Evolutionary conservation across 2,797 vertebrate species (phyloP).

Genomic region (Xiphorhynchus erythropygius): DNA sequence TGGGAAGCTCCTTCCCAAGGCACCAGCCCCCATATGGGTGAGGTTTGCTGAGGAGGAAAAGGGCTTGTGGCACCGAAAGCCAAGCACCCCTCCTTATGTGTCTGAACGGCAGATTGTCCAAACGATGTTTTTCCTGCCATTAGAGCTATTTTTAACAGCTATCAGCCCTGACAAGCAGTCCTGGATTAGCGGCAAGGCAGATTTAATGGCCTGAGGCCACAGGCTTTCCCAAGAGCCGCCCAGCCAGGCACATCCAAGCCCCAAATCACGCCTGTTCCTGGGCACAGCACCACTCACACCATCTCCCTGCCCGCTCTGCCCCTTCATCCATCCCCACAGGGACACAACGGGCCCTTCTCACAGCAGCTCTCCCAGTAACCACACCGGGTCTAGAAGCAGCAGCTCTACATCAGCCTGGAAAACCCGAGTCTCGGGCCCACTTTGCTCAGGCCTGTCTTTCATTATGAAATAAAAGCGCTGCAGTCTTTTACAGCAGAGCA

Average conservation of each 20-base stretch:
- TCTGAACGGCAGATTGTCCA: neutral
- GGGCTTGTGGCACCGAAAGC: neutral
- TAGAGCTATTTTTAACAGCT: constrained; percentile 47
- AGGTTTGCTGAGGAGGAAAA: neutral
- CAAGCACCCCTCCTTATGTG: accelerated
- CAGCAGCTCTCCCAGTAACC: neutral
- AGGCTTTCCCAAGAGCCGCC: neutral
- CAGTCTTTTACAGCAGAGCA: neutral
- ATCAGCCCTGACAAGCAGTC: neutral
- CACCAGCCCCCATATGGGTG: accelerated
- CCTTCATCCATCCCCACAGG: neutral
- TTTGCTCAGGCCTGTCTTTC: neutral
- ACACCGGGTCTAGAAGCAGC: neutral
- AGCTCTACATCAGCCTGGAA: neutral
- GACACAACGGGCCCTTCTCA: accelerated
- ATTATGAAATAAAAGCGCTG: neutral
- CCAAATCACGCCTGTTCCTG: neutral
- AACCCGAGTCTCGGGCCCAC: neutral
- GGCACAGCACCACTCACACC: neutral
- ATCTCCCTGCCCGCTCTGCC: neutral
- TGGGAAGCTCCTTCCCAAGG: neutral
- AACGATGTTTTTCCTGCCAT: neutral
- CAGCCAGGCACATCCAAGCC: neutral
- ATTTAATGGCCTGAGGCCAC: neutral
- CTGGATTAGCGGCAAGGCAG: constrained; percentile 27